These are phyloP conservation scores for Callyntrura guangdongensis DNA, from an alignment of 2,888 invertebrate species.

Conservation along the genomic window DNA sequence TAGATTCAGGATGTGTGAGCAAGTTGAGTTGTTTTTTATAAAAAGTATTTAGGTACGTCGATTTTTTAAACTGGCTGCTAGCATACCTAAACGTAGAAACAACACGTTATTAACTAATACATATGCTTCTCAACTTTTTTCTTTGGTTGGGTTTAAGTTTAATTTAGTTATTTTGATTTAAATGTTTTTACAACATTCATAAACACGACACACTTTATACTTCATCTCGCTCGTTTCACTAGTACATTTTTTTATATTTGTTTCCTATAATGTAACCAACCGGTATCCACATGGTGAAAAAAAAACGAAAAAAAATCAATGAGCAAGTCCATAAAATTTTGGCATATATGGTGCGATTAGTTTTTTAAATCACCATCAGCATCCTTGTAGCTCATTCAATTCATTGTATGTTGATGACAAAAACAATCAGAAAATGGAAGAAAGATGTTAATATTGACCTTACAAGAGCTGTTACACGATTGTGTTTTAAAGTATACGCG, in stretches of 20 bases:
- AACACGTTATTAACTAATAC: too few relatives aligned
- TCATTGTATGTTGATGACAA: conserved; percentile 21
- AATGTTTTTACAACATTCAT: neutral
- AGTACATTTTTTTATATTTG: conserved; percentile 13
- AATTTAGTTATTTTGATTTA: neutral
- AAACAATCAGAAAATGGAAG: neutral
- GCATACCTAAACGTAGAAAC: neutral
- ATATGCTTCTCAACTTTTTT: neutral
- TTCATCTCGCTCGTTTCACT: neutral
- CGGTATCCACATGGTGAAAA: neutral
- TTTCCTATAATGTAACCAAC: neutral
- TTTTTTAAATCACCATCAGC: conserved; percentile 17
- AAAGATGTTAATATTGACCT: conserved; percentile 22
- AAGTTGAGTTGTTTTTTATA: neutral
- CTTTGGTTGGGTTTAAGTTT: neutral
- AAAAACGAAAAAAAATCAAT: conserved; percentile 17
- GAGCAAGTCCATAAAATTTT: conserved; percentile 35
- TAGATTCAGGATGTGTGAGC: neutral
- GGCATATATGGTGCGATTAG: conserved; percentile 29
- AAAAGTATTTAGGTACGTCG: too few relatives aligned
- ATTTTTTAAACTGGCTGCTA: neutral
- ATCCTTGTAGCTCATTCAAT: neutral
- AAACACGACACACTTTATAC: conserved; percentile 3
- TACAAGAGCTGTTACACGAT: conserved; percentile 5
- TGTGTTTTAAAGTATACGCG: neutral